Base-by-base conservation (phyloP, 1,140 invertebrate genomes). In the Anastrepha obliqua region DNA sequence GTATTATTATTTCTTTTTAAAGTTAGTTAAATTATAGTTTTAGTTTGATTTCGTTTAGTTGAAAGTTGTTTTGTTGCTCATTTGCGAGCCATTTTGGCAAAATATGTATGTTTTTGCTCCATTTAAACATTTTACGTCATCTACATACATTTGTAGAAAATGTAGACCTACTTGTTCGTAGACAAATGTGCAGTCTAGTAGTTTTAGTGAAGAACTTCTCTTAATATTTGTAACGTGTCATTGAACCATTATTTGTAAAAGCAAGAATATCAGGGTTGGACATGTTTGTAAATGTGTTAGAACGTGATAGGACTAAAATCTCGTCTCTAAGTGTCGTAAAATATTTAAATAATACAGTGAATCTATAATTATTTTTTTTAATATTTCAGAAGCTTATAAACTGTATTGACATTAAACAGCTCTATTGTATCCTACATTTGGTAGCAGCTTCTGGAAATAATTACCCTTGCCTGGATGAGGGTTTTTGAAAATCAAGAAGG, bases 1-100 rank as follows among this genome's bases (percentile, higher is more conserved):
- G 0, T 86, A 58, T 86, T 85, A 47, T 44, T 47, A 44, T 86
- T 44, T 86, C 42, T 86, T 62, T 62, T 59, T 86, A 86, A 47
- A 62, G 11, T 44, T 86, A 65, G 51, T 86, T 42, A 7, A 42
- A 1, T 86, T 47, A 47, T 58, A 55, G 13, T 29, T 29, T 55
- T 81, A 55, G 74, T 81, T 29, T 81, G 17, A 58, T 81, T 17
- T 29, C 17, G 20, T 58, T 58, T 81, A 81, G 74, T 81, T 55
- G 17, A 81, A 81, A 11, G 42, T 74, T 15, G 4, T n/a, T 17
- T 47, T 29, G 44, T 47, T 74, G 39, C 42, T 74, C 44, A 15
- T 42, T 3, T 2, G 11, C 29, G 39, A 67, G 20, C 39, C 39
- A 42, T 29, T 65, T 15, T 70, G 20, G 11, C 65, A 70, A 70